Base-by-base conservation (phyloP, 2,797 vertebrate genomes). In the Molothrus aeneus region DNA sequence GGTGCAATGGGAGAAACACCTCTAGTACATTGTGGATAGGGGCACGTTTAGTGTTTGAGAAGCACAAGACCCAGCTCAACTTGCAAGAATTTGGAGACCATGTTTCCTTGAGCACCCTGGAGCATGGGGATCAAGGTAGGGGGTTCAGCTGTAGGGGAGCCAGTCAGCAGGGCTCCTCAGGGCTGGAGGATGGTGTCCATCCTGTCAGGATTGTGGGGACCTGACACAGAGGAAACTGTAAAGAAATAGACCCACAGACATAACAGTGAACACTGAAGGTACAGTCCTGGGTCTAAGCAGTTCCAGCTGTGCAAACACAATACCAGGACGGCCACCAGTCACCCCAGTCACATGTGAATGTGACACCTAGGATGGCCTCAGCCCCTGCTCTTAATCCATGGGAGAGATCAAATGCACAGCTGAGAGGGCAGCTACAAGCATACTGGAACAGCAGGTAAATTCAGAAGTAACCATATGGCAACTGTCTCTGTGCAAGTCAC, bases 401-500 rank as follows among this genome's bases (percentile, higher is more conserved):
- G 56, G 60, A 79, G 71, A 26, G 48, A 21, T 80, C 20, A 72
- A 26, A 69, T 7, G 36, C 77, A 48, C 51, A 56, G 32, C 74
- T 57, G 83, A 70, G 73, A 60, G 77, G 48, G 80, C 63, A 81
- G 72, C 51, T 60, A 56, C 40, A 59, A 48, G 86, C 5, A 4
- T 29, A 4, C 18, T 53, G 63, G 18, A 75, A 17, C 32, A 72
- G 68, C 90, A 92, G 88, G 82, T 91, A 90, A 88, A 87, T 38
- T 59, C 25, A 72, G 77, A 75, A 54, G 56, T 28, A 93, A 88
- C 83, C 83, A 17, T 88, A 85, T 66, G 77, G 48, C 68, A 73
- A 50, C 83, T 28, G 36, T 73, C 83, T 86, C 86, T 73, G 50
- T 80, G 88, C 86, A 88, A 94, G 90, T 86, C 80, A 80, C 83